phyloP scores from a whole-genome alignment of 2,113 vertebrate species.

The Microtus ochrogaster region DNA sequence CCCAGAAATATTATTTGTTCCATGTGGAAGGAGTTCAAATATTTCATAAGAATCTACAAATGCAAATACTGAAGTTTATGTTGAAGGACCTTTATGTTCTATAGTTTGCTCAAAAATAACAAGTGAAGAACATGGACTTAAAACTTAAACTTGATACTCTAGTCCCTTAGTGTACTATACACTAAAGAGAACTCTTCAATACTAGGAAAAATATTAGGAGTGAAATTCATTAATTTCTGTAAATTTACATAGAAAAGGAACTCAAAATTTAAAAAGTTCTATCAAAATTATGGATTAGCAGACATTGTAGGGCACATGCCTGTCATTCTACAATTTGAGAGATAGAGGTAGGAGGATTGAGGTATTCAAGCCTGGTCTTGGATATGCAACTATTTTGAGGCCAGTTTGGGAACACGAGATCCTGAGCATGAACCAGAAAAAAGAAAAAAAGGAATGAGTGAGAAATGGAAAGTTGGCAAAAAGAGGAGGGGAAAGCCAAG shows the following conservation, averaged over 20 bases:
- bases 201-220: neutral
- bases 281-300: neutral
- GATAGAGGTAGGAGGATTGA: neutral
- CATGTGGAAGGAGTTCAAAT: neutral
- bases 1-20: neutral
- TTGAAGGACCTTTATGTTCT: neutral
- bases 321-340: neutral
- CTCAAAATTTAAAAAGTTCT: neutral
- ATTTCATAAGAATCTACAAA: neutral
- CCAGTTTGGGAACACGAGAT: neutral
- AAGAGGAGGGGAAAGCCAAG: neutral
- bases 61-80: neutral
- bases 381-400: neutral
- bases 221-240: neutral
- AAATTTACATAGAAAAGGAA: neutral
- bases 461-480: neutral
- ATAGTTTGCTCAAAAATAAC: neutral
- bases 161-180: neutral
- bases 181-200: neutral
- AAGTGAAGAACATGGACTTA: neutral
- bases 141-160: slow-evolving; percentile 9
- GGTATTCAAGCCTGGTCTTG: neutral
- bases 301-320: neutral
- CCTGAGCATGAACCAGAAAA: no score
- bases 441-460: neutral